These are phyloP conservation scores for Ruditapes philippinarum DNA, from an alignment of 1,140 invertebrate genomes.

Conservation along the genomic window DNA sequence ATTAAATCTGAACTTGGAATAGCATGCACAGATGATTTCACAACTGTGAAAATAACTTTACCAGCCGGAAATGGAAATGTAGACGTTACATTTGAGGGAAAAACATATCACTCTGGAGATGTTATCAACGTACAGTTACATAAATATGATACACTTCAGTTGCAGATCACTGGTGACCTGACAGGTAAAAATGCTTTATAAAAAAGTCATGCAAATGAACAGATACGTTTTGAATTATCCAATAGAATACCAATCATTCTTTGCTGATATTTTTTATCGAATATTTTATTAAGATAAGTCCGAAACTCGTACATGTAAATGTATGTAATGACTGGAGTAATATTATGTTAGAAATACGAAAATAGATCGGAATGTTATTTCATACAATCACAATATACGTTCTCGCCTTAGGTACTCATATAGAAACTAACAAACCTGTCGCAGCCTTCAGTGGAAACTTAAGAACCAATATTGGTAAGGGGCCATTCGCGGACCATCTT, in stretches of 20 bases:
- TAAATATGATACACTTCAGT: slow-evolving; percentile 66
- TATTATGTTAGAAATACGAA: too few relatives aligned
- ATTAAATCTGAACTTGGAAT: slow-evolving; percentile 45
- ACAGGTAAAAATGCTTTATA: too few relatives aligned
- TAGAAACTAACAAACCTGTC: slow-evolving; percentile 69
- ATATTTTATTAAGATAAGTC: too few relatives aligned
- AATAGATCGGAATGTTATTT: too few relatives aligned
- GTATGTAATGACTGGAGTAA: too few relatives aligned
- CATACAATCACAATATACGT: too few relatives aligned
- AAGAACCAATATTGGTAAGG: slow-evolving; percentile 69
- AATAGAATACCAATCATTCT: too few relatives aligned
- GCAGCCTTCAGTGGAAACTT: slow-evolving; percentile 76
- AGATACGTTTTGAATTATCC: too few relatives aligned
- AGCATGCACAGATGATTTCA: slow-evolving; percentile 28
- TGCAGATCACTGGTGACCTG: slow-evolving; percentile 59
- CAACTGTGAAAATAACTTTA: slow-evolving; percentile 41
- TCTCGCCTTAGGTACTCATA: slow-evolving; percentile 69
- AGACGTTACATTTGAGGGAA: slow-evolving; percentile 53
- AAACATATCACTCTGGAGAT: slow-evolving; percentile 63
- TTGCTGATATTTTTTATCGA: too few relatives aligned
- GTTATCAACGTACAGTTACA: slow-evolving; percentile 50
- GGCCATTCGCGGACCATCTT: slow-evolving; percentile 74
- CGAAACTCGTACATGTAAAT: too few relatives aligned
- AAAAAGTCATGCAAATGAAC: too few relatives aligned
- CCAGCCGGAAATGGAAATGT: slow-evolving; percentile 18